Evolutionary conservation across 2,113 vertebrate genomes (phyloP).

Genomic region (Recurvirostra avosetta): DNA sequence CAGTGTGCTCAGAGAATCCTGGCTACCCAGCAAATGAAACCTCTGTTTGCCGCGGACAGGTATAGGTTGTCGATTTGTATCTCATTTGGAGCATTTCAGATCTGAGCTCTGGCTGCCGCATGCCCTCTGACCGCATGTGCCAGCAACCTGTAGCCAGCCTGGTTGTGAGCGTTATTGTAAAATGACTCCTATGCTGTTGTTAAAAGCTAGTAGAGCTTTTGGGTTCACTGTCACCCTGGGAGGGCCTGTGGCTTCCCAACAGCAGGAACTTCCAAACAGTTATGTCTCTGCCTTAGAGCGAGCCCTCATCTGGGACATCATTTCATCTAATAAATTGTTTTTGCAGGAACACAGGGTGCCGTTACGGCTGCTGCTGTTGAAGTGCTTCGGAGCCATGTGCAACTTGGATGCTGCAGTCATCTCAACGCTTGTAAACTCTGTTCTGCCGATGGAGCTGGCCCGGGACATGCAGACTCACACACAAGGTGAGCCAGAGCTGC

Average conservation of each 20-base stretch:
- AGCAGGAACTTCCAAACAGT: neutral
- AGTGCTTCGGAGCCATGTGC: constrained; percentile 98
- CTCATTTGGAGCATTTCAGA: neutral
- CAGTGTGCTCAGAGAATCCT: neutral
- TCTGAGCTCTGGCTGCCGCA: neutral
- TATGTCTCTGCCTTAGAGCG: neutral
- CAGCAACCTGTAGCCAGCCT: neutral
- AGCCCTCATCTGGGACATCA: neutral
- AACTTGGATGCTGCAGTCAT: constrained; percentile 88
- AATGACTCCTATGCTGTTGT: neutral
- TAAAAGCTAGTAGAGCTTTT: neutral
- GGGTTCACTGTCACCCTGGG: neutral
- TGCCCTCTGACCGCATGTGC: accelerated
- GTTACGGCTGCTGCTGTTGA: constrained; percentile 88
- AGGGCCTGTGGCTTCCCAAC: neutral
- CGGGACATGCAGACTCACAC: constrained; percentile 93
- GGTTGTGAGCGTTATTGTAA: accelerated
- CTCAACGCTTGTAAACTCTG: constrained; percentile 91
- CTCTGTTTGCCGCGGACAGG: neutral
- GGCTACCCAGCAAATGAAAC: neutral
- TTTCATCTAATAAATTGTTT: neutral
- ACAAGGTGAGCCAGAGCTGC: constrained; percentile 76
- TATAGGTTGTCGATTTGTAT: neutral
- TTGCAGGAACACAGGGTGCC: constrained; percentile 89
- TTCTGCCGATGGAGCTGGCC: constrained; percentile 96